Base-by-base conservation (phyloP, 2,113 vertebrate genomes). In the Melanerpes aurifrons region DNA sequence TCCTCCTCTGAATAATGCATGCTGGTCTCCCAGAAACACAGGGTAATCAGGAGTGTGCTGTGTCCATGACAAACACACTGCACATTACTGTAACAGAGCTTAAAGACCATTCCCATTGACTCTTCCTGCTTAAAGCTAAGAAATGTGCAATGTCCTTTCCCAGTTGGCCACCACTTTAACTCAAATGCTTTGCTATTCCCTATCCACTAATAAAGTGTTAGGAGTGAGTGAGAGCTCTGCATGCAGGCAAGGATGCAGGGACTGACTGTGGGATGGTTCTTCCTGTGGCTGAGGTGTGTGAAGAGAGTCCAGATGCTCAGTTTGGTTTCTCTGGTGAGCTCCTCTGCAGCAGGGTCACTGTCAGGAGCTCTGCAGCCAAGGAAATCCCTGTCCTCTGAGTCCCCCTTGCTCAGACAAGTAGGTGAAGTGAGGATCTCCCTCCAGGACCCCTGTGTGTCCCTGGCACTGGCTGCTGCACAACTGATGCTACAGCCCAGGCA, bases 1-100 rank as follows among this genome's bases (percentile, higher is more conserved):
- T 94, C 32, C 56, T n/a, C 35, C 45, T 5, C 81, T 96, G 94
- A 93, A 95, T 96, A 95, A 95, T 93, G 77, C 77, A 96, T 90
- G 77, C 45, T 75, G 74, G 29, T 69, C 94, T 92, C 81, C 59
- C 74, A 90, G 90, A 88, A 86, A 76, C 88, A 67, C 21, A 1
- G 67, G 70, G 40, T 70, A 92, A 84, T 92, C 80, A 25, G 86
- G 45, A 82, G 31, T 74, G 12, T 1, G 1, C 62, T 2, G 48
- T 71, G 93, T 40, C 90, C 54, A 0, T 19, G 83, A 61, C 76
- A 92, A 93, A 93, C 90, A 53, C 69, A 24, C n/a, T 2, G 67
- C 50, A 17, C 22, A 7, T 40, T 58, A 16, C 70, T 89, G 95
- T 82, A 95, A 86, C 22, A 35, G 92, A 92, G 75, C 90, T 81